These are phyloP conservation scores for Battus philenor DNA, from an alignment of 1,140 invertebrate species.

Conservation along the genomic window DNA sequence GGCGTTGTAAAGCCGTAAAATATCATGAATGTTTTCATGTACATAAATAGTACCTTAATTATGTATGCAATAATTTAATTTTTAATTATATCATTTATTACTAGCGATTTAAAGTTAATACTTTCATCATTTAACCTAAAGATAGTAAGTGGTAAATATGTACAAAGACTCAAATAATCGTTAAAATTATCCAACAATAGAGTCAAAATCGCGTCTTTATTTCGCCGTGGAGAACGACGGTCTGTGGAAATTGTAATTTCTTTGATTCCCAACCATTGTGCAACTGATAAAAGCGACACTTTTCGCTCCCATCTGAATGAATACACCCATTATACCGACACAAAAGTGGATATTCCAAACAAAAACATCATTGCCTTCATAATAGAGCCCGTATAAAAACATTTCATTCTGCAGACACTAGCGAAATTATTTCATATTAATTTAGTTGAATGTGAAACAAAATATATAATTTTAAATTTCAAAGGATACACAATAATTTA, in stretches of 20 bases:
- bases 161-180: no score
- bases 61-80: no score
- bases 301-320: conserved; percentile 64
- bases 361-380: conserved; percentile 47
- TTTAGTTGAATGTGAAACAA: no score
- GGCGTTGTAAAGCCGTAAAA: no score
- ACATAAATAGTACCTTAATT: no score
- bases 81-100: no score
- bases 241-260: conserved; percentile 61
- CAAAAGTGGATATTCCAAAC: conserved; percentile 63
- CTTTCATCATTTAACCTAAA: no score
- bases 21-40: no score
- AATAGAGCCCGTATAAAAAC: conserved; percentile 28
- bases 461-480: no score
- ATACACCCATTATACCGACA: conserved; percentile 69
- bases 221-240: conserved; percentile 37
- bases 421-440: conserved; percentile 9
- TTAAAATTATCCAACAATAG: conserved; percentile 27
- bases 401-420: conserved; percentile 23
- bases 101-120: no score
- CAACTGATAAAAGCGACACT: conserved; percentile 71
- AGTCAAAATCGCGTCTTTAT: conserved; percentile 36
- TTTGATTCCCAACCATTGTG: conserved; percentile 72
- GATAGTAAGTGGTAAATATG: no score
- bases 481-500: no score